phyloP scores from a whole-genome alignment of 2,113 vertebrate genomes.

The Phrynocephalus versicolor region DNA sequence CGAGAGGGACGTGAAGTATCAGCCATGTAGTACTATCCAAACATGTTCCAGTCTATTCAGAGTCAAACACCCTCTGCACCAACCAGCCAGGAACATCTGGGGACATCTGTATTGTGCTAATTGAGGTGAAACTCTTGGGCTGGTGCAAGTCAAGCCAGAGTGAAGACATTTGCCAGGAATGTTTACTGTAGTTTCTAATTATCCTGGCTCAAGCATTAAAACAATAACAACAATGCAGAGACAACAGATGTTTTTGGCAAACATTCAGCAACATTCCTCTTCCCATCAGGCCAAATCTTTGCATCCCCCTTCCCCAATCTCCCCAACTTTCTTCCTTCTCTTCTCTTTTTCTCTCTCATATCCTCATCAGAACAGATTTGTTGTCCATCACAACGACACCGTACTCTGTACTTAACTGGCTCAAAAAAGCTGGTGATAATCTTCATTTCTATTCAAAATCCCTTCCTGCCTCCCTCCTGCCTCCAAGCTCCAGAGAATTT shows the following conservation, averaged over 20 bases:
- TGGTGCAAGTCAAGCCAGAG: too few relatives aligned
- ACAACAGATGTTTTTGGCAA: constrained; percentile 22
- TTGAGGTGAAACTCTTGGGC: too few relatives aligned
- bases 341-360: background rate
- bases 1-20: too few relatives aligned
- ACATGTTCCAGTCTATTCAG: too few relatives aligned
- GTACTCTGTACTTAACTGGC: constrained; percentile 27
- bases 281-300: background rate
- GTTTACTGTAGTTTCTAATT: constrained; percentile 9
- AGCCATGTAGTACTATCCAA: too few relatives aligned
- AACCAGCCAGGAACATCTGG: too few relatives aligned
- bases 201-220: constrained; percentile 14
- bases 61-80: too few relatives aligned
- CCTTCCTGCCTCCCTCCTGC: background rate
- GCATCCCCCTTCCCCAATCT: background rate
- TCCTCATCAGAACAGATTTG: background rate
- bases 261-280: background rate
- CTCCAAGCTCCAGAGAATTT: constrained; percentile 15
- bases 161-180: background rate
- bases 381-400: constrained; percentile 26
- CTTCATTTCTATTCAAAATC: constrained; percentile 53
- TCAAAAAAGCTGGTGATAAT: constrained; percentile 49
- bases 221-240: background rate
- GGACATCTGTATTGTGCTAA: too few relatives aligned
- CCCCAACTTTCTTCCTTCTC: background rate